These are phyloP conservation scores for Thomomys bottae DNA, from an alignment of 2,113 vertebrate genomes.

Conservation along the genomic window DNA sequence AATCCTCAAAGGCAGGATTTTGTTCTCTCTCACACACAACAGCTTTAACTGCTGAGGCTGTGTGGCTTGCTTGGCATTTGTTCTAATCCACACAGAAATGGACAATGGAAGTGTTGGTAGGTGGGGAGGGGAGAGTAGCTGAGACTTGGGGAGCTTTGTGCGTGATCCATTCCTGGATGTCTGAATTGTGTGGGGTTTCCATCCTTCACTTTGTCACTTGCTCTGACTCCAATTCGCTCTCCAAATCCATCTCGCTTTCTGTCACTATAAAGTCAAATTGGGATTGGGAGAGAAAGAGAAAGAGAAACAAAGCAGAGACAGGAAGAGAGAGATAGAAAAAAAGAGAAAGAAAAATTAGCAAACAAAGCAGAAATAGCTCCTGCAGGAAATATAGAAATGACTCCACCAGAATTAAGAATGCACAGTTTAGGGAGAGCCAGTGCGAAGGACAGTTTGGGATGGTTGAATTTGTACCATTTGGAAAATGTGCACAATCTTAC, in stretches of 20 bases:
- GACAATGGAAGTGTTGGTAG: slow-evolving; percentile 36
- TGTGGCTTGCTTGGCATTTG: neutral
- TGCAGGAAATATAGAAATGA: slow-evolving; percentile 83
- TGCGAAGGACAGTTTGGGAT: neutral
- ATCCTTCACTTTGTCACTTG: slow-evolving; percentile 81
- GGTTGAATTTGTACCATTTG: slow-evolving; percentile 7
- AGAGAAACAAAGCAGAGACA: slow-evolving; percentile 67
- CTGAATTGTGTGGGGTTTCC: slow-evolving; percentile 63
- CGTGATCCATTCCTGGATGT: slow-evolving; percentile 65
- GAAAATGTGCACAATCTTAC: slow-evolving; percentile 30
- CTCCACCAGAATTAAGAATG: slow-evolving; percentile 54
- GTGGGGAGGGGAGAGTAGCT: neutral
- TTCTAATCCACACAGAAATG: slow-evolving; percentile 5
- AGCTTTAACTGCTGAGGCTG: neutral
- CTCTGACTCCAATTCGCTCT: slow-evolving; percentile 82
- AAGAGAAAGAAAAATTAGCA: slow-evolving; percentile 85
- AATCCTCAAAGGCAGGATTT: neutral
- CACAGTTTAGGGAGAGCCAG: slow-evolving; percentile 53
- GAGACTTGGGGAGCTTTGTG: slow-evolving; percentile 35
- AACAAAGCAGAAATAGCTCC: slow-evolving; percentile 81
- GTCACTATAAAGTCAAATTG: slow-evolving; percentile 81
- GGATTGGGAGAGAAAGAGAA: slow-evolving; percentile 52
- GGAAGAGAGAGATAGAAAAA: slow-evolving; percentile 52
- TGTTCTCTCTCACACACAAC: neutral
- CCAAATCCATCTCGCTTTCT: slow-evolving; percentile 85